phyloP scores from a whole-genome alignment of 2,888 invertebrate species.

The Parnassius mnemosyne region DNA sequence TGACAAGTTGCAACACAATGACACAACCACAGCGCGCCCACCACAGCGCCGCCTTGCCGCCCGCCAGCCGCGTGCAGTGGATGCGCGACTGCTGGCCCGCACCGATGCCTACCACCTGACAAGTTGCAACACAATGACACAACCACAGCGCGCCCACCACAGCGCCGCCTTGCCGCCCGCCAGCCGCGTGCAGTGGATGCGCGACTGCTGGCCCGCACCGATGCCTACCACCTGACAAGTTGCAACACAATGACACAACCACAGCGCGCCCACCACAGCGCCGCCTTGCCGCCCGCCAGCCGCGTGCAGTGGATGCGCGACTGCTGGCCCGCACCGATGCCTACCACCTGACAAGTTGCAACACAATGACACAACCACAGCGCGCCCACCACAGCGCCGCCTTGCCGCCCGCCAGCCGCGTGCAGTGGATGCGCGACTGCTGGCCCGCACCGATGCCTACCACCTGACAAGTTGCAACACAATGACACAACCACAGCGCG shows the following conservation, averaged over 20 bases:
- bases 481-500: background rate
- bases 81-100: conserved; percentile 99
- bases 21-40: background rate
- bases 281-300: conserved; percentile 92
- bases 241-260: background rate
- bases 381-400: conserved; percentile 95
- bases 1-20: conserved; percentile 43
- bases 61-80: conserved; percentile 92
- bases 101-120: conserved; percentile 94
- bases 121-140: background rate
- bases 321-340: conserved; percentile 99
- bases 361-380: background rate
- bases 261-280: conserved; percentile 98
- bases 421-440: conserved; percentile 99
- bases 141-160: background rate
- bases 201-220: conserved; percentile 99
- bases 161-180: too few relatives aligned
- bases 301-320: conserved; percentile 98
- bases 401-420: conserved; percentile 95
- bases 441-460: conserved; percentile 99
- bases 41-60: too few relatives aligned
- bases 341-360: conserved; percentile 84
- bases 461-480: conserved; percentile 71
- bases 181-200: conserved; percentile 97
- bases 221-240: conserved; percentile 90